Evolutionary conservation across 2,888 invertebrate genomes (phyloP).

Genomic region (Rosalia funebris): DNA sequence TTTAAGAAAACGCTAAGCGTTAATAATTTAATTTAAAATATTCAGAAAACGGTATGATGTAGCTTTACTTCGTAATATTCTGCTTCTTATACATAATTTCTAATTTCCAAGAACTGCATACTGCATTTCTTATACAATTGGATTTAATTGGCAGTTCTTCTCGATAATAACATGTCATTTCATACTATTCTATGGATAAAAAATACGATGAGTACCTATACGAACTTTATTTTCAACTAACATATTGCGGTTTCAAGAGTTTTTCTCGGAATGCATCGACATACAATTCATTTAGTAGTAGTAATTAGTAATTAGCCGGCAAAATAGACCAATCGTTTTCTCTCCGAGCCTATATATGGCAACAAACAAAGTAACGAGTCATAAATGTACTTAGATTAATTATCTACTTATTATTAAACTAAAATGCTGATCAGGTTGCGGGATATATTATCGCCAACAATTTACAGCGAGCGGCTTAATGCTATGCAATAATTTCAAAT

Average conservation of each 20-base stretch:
- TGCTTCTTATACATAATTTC: too few relatives aligned
- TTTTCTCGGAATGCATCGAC: constrained; percentile 21
- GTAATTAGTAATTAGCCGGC: constrained; percentile 21
- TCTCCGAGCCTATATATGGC: constrained; percentile 27
- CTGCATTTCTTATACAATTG: constrained; percentile 20
- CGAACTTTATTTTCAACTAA: constrained; percentile 24
- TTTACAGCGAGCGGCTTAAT: too few relatives aligned
- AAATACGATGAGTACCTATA: constrained; percentile 17
- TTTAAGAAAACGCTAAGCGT: too few relatives aligned
- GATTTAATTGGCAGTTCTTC: constrained; percentile 20
- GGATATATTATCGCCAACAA: too few relatives aligned
- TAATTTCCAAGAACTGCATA: too few relatives aligned
- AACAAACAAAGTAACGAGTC: constrained; percentile 25
- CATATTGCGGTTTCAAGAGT: constrained; percentile 14
- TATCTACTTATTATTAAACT: constrained; percentile 26
- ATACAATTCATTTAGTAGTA: constrained; percentile 21
- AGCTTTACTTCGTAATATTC: too few relatives aligned
- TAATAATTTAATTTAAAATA: too few relatives aligned
- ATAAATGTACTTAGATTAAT: constrained; percentile 31
- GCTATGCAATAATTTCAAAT: too few relatives aligned
- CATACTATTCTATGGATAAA: constrained; percentile 18
- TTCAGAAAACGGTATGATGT: too few relatives aligned
- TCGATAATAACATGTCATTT: constrained; percentile 22
- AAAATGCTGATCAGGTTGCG: constrained; percentile 9
- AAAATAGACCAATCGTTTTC: constrained; percentile 19